A percentile compares a stretch with the other conserved stretches of the same genome.
phyloP scores from a whole-genome alignment of 2,113 vertebrate species.

The Burhinus bistriatus region DNA sequence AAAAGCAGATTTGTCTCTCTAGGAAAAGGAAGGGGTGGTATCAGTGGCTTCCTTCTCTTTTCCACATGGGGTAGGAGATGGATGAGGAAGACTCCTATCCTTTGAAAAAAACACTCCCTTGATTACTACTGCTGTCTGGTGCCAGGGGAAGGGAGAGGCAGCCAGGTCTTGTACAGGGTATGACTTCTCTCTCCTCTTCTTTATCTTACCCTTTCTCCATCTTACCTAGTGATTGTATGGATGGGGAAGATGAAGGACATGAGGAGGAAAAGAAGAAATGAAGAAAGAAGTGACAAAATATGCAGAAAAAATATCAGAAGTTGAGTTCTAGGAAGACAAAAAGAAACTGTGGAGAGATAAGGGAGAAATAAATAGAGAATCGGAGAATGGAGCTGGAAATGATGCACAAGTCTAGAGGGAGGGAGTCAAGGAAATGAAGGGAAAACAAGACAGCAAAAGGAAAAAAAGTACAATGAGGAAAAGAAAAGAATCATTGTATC shows the following conservation, averaged over 20 bases:
- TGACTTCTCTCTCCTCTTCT: not conserved
- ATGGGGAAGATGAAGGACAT: not conserved
- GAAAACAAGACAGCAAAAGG: not conserved
- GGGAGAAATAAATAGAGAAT: not conserved
- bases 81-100: not conserved
- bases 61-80: not conserved
- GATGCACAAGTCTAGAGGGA: not conserved
- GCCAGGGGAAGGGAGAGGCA: not conserved
- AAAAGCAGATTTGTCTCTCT: not conserved
- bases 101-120: accelerated
- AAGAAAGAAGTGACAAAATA: not conserved
- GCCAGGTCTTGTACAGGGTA: accelerated
- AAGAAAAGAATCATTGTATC: not conserved
- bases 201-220: not conserved
- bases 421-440: not conserved
- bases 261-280: not conserved
- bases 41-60: not conserved
- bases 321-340: not conserved
- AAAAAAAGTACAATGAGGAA: not conserved
- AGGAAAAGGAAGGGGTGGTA: not conserved
- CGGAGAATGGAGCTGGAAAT: not conserved
- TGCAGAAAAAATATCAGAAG: not conserved
- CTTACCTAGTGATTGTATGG: not conserved
- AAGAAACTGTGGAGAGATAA: not conserved
- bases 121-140: not conserved